A percentile compares a stretch with the other conserved stretches of the same genome.
phyloP scores from a whole-genome alignment of 1,140 invertebrate species.

The Grapholita molesta region DNA sequence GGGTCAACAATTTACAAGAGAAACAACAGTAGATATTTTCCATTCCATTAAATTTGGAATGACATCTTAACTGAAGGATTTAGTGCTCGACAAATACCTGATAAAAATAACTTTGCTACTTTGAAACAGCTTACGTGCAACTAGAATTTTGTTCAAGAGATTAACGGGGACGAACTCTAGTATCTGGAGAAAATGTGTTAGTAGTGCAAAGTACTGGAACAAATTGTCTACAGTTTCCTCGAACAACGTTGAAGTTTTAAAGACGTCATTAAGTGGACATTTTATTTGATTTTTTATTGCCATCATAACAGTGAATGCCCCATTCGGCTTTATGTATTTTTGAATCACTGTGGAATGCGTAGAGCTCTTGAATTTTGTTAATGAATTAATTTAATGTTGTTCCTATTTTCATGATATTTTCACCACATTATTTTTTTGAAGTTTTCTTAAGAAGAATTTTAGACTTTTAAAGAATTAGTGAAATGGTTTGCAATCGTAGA shows the following conservation, averaged over 20 bases:
- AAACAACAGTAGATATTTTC: constrained; percentile 12
- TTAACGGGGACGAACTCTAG: neutral
- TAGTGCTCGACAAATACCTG: neutral
- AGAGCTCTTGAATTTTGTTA: neutral
- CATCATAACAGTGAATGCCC: constrained; percentile 2
- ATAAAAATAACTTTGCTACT: constrained; percentile 15
- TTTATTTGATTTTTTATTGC: constrained; percentile 5
- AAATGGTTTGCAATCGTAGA: too few relatives aligned
- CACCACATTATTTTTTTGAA: too few relatives aligned
- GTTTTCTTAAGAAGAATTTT: too few relatives aligned
- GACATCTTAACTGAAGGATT: constrained; percentile 14
- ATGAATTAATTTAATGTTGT: neutral
- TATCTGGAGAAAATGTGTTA: neutral
- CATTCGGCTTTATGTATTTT: neutral
- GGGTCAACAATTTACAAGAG: constrained; percentile 49
- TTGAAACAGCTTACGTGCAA: neutral
- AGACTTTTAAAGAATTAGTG: too few relatives aligned
- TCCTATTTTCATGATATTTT: neutral
- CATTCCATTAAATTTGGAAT: constrained; percentile 17
- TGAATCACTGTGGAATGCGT: neutral
- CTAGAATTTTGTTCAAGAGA: neutral
- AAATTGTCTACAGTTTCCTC: constrained; percentile 5
- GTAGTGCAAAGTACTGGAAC: constrained; percentile 1
- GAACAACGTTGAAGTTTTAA: neutral
- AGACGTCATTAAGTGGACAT: neutral